Base-by-base conservation (phyloP, 2,888 invertebrate species). In the Perdita meconis region DNA sequence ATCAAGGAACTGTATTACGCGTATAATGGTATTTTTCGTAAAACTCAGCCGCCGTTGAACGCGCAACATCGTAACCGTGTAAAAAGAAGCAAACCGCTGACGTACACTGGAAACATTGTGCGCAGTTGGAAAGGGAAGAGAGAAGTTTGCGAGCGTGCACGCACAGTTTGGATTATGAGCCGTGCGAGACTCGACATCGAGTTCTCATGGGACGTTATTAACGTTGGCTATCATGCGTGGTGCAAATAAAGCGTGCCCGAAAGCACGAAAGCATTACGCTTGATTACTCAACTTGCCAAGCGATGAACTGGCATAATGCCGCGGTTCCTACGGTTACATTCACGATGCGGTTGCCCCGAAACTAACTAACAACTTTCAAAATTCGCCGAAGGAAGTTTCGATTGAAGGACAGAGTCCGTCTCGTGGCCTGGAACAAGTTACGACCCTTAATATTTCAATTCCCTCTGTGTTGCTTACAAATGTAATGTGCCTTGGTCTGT, bases 151-250 rank as follows among this genome's bases (percentile, higher is more conserved):
- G 70, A 42, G 53, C 69, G 64, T 51, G 67, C 82, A 83, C 85
- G 82, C 84, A 81, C 78, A 71, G 72, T 80, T 80, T 77, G 82
- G 87, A 85, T 87, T 89, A 86, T 79, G 78, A 78, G 51, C 77
- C 69, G 78, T 81, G 83, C 86, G 78, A 74, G 81, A 67, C 63
- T 80, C 77, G 83, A 82, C 86, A 86, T 87, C 84, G 82, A 77
- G 85, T 86, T 86, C 92, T 88, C 91, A 69, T 70, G 91, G 90
- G 91, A 90, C 89, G 81, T 90, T 90, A 91, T 92, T 92, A 92
- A 86, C 89, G 90, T 89, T 84, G 84, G 87, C 87, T 89, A 89
- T 89, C 87, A 88, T 87, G 88, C 89, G 84, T 87, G 86, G 87
- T 86, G 85, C 87, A 90, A 90, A 89, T 88, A 89, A 85, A 89